Conservation (phyloP, 2,888 invertebrate species). For the Caenorhabditis sulstoni region DNA sequence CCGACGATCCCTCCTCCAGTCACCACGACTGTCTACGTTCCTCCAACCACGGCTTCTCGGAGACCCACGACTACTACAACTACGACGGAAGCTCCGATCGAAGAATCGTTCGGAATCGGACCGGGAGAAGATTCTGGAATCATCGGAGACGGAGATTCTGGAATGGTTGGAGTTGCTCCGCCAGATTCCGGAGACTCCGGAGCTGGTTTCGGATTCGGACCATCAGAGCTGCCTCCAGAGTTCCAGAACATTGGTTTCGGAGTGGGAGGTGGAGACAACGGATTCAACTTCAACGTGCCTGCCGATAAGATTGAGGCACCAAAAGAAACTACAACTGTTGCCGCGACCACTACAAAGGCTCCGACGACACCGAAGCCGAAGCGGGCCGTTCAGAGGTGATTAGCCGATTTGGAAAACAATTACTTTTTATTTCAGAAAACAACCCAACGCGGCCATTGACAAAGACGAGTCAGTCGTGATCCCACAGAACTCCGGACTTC, state of each 20-base stretch:
- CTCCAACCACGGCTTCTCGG: slow-evolving; percentile 64
- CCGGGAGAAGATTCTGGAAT: slow-evolving; percentile 20
- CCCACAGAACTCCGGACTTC: slow-evolving; percentile 78
- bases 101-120: slow-evolving; percentile 40
- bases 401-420: not conserved
- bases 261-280: slow-evolving; percentile 64
- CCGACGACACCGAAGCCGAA: slow-evolving; percentile 54
- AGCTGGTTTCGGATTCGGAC: slow-evolving; percentile 68
- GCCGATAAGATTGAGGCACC: slow-evolving; percentile 53
- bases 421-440: slow-evolving; percentile 57
- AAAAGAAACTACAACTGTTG: slow-evolving; percentile 28
- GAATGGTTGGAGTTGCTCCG: slow-evolving; percentile 35
- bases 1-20: slow-evolving; percentile 42
- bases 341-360: slow-evolving; percentile 24
- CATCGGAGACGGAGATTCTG: slow-evolving; percentile 34
- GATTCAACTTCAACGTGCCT: slow-evolving; percentile 62
- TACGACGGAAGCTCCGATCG: slow-evolving; percentile 51
- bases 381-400: slow-evolving; percentile 46
- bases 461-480: slow-evolving; percentile 69
- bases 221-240: slow-evolving; percentile 72
- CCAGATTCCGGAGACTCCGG: slow-evolving; percentile 53
- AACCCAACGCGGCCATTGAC: slow-evolving; percentile 60
- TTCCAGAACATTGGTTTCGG: slow-evolving; percentile 69
- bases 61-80: slow-evolving; percentile 66
- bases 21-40: slow-evolving; percentile 51